Base-by-base conservation (phyloP, 2,888 invertebrate species). In the Metallyticus violacea region DNA sequence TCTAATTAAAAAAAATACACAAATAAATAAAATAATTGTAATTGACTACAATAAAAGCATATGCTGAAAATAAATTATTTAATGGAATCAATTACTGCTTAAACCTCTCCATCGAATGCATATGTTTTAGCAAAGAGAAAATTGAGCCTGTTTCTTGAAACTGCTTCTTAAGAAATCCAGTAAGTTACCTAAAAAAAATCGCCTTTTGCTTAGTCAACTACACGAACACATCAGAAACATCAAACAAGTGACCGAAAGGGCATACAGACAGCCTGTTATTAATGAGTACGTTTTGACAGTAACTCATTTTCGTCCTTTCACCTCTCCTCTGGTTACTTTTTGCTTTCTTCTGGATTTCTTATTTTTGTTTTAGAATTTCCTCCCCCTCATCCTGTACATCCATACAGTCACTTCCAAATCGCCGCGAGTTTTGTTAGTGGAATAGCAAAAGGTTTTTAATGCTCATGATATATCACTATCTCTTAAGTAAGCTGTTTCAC, bases 211-310 rank as follows among this genome's bases (percentile, higher is more conserved):
- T 15, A 62, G 40, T 22, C 40, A 15, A 22, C 40, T 62, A 22
- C 40, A 62, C 22, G 40, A 62, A 62, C 40, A 62, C 40, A 62
- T 30, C 22, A 30, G 2, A 81, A 40, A n/a, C 81, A 81, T 81
- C 81, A 81, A 76, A 83, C 76, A 28, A 80, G 28, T 85, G 85
- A 85, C 28, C 62, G 85, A 85, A 80, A 76, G 26, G 62, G 40
- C 26, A 29, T 83, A 83, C 29, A 28, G 87, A 87, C 87, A 87
- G 87, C 79, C 26, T 77, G 80, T 87, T 85, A 87, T 87, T 87
- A 87, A 87, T 87, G 87, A 77, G 40, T 77, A 76, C 62, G 80
- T 82, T 87, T 82, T 85, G 87, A 87, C 87, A 87, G 85, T 78
- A 29, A 28, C 85, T 85, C 85, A 83, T 85, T 85, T 87, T 40